Percentiles rank a stretch among this genome's conserved stretches.
Evolutionary conservation across 2,797 vertebrate species (phyloP).

Genomic region (Xyrichtys novacula): DNA sequence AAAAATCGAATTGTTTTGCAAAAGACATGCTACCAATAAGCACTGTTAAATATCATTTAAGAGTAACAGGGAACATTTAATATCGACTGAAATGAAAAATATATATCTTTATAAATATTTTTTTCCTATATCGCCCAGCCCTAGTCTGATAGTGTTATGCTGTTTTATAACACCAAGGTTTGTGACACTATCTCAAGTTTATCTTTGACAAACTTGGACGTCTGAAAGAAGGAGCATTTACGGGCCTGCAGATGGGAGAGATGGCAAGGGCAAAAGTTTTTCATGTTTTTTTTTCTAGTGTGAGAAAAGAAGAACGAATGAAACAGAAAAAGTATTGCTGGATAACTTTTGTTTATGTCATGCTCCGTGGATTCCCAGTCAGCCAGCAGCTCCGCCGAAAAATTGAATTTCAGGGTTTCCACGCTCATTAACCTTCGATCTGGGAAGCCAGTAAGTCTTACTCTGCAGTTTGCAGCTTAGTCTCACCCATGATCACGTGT

Average conservation of each 20-base stretch:
- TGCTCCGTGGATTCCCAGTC: slow-evolving; percentile 30
- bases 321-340: slow-evolving; percentile 14
- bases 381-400: slow-evolving; percentile 6
- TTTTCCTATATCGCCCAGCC: too few species aligned
- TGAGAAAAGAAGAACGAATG: slow-evolving; percentile 1
- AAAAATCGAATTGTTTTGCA: too few species aligned
- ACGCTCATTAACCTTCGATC: slow-evolving; percentile 27
- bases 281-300: slow-evolving; percentile 8
- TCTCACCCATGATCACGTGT: slow-evolving; percentile 16
- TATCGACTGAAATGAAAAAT: too few species aligned
- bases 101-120: too few species aligned
- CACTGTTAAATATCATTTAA: too few species aligned
- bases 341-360: slow-evolving; percentile 17
- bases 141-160: too few species aligned
- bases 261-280: slow-evolving; percentile 22
- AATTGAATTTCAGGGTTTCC: slow-evolving; percentile 23
- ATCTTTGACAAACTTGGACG: neutral
- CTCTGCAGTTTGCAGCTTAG: slow-evolving; percentile 17
- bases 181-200: too few species aligned
- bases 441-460: slow-evolving; percentile 23
- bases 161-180: neutral
- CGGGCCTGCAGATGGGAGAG: slow-evolving; percentile 16
- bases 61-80: too few species aligned
- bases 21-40: too few species aligned
- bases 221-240: slow-evolving; percentile 6